A percentile compares a stretch with the other conserved stretches of the same genome.
Conservation (phyloP, 2,888 invertebrate genomes). For the Cryptocephalus moraei region DNA sequence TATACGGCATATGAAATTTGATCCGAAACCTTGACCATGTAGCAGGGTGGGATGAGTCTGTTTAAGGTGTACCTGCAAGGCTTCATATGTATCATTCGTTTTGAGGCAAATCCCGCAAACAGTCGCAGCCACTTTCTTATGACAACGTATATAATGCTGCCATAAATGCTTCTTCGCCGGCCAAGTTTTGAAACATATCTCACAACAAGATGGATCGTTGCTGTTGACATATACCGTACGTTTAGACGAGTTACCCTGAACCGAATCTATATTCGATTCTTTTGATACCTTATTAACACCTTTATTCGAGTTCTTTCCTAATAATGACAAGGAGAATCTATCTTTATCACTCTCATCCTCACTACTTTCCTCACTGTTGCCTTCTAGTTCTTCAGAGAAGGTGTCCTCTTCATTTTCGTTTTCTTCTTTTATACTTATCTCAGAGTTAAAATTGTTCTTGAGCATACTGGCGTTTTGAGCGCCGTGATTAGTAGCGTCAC, state of each 20-base stretch:
- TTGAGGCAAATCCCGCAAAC: slow-evolving; percentile 50
- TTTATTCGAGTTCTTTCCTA: slow-evolving; percentile 13
- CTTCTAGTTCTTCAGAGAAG: slow-evolving; percentile 10
- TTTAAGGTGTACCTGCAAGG: slow-evolving; percentile 33
- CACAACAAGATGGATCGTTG: slow-evolving; percentile 38
- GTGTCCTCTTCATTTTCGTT: slow-evolving; percentile 7
- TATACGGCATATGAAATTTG: slow-evolving; percentile 46
- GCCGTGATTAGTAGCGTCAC: slow-evolving; percentile 35
- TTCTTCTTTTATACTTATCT: slow-evolving; percentile 5
- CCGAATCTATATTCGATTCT: slow-evolving; percentile 7
- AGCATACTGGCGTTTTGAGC: slow-evolving; percentile 9
- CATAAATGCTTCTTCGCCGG: slow-evolving; percentile 50
- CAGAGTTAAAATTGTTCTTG: slow-evolving; percentile 13
- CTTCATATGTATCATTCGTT: slow-evolving; percentile 41
- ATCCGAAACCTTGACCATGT: slow-evolving; percentile 42
- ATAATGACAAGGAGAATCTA: slow-evolving; percentile 5
- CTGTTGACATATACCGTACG: slow-evolving; percentile 46
- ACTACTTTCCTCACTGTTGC: slow-evolving; percentile 11
- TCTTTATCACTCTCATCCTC: slow-evolving; percentile 12
- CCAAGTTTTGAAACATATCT: slow-evolving; percentile 51
- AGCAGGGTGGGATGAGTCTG: slow-evolving; percentile 41
- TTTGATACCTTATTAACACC: not conserved
- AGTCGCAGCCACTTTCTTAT: slow-evolving; percentile 45
- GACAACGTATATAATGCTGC: slow-evolving; percentile 49
- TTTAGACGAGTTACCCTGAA: slow-evolving; percentile 26